These are phyloP conservation scores for Pseudomugil tenellus DNA, from an alignment of 2,797 vertebrate genomes.

Conservation along the genomic window DNA sequence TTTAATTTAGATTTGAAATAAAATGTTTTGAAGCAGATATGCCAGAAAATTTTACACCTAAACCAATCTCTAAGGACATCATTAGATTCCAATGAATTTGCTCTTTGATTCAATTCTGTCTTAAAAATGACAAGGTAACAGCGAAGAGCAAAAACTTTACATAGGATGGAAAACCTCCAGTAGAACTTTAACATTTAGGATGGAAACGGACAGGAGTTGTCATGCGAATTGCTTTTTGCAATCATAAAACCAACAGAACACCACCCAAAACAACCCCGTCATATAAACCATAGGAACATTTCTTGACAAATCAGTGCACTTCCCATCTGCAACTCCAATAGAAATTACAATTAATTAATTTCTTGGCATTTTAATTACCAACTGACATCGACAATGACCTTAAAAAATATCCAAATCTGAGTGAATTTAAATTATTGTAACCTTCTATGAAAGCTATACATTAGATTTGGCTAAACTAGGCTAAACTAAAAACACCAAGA, in stretches of 20 bases:
- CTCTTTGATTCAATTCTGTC: too few relatives aligned
- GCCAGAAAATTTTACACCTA: too few relatives aligned
- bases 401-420: constrained; percentile 71
- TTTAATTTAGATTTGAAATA: too few relatives aligned
- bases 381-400: constrained; percentile 81
- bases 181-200: too few relatives aligned
- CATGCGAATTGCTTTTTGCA: constrained; percentile 6
- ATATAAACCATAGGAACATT: constrained; percentile 53
- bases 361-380: constrained; percentile 66
- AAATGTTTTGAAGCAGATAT: too few relatives aligned
- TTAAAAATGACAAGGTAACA: too few relatives aligned
- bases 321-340: constrained; percentile 54
- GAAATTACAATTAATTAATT: constrained; percentile 76
- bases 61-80: too few relatives aligned
- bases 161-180: too few relatives aligned
- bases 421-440: constrained; percentile 76
- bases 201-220: too few relatives aligned
- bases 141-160: too few relatives aligned
- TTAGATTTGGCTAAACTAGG: constrained; percentile 75
- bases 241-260: constrained; percentile 25
- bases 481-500: constrained; percentile 67
- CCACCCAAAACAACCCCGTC: constrained; percentile 42
- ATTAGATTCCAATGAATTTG: too few relatives aligned
- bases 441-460: constrained; percentile 76
- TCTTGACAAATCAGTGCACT: constrained; percentile 47